These are phyloP conservation scores for Herpailurus yagouaroundi DNA, from an alignment of 2,113 vertebrate species.

Conservation along the genomic window DNA sequence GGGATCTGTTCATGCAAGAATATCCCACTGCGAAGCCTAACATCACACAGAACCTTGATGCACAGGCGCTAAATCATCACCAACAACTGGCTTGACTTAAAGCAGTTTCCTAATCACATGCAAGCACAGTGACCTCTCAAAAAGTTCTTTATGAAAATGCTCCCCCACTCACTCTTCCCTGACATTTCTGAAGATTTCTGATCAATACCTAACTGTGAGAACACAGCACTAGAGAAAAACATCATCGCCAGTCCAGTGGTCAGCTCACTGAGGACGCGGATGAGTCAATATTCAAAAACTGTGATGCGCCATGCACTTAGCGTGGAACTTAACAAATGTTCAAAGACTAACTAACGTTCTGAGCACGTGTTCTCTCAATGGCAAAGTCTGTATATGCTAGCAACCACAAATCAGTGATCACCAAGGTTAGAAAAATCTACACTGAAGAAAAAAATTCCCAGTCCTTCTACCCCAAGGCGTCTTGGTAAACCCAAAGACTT, in stretches of 20 bases:
- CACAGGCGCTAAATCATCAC: neutral
- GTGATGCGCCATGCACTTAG: neutral
- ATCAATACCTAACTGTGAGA: neutral
- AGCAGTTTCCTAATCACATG: constrained; percentile 9
- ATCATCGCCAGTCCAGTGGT: neutral
- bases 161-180: neutral
- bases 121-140: neutral
- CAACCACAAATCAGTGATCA: neutral
- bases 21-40: constrained; percentile 7
- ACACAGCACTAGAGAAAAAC: neutral
- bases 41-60: neutral
- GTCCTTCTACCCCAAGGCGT: neutral
- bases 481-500: neutral
- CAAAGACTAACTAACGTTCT: neutral
- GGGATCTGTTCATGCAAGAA: constrained; percentile 10
- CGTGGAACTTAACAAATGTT: neutral
- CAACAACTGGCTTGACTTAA: constrained; percentile 41
- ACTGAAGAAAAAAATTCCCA: neutral
- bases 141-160: neutral
- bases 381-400: neutral
- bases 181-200: neutral
- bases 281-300: neutral
- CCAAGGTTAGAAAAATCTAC: neutral
- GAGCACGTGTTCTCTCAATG: neutral
- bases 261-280: neutral